Conservation (phyloP, 2,113 vertebrate species). For the Alethe castanea region DNA sequence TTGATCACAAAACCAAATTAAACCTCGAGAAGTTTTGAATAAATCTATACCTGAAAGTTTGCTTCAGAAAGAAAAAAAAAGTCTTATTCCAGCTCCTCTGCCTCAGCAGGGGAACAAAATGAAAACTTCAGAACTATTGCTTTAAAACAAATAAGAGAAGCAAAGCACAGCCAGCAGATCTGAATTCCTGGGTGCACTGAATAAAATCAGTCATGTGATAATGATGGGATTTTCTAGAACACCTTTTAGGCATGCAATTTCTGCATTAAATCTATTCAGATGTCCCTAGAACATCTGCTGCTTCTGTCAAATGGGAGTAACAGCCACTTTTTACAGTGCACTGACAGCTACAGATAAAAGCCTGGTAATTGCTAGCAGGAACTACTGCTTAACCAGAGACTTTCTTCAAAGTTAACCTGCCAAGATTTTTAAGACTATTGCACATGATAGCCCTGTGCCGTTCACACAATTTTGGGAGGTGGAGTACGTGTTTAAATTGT, state of each 20-base stretch:
- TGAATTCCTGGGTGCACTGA: slow-evolving; percentile 33
- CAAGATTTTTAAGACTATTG: not conserved
- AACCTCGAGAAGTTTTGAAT: not conserved
- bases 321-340: not conserved
- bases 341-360: slow-evolving; percentile 43
- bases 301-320: slow-evolving; percentile 6
- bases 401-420: not conserved
- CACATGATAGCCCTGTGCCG: not conserved
- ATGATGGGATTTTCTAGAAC: slow-evolving; percentile 59
- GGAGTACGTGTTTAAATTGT: not conserved
- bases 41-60: not conserved
- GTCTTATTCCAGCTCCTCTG: not conserved
- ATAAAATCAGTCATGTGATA: slow-evolving; percentile 42
- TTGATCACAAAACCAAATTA: slow-evolving; percentile 27
- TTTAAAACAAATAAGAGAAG: slow-evolving; percentile 1
- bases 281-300: slow-evolving; percentile 19
- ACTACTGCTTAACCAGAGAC: not conserved
- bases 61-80: not conserved
- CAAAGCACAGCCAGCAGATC: not conserved
- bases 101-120: not conserved
- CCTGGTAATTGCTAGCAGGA: not conserved
- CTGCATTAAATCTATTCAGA: slow-evolving; percentile 33
- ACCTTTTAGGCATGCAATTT: slow-evolving; percentile 44
- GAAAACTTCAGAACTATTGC: not conserved
- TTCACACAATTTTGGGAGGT: not conserved